Evolutionary conservation across 1,140 invertebrate genomes (phyloP), one percentile per base, ranked within the genome.

Genomic region (Phthorimaea operculella): DNA sequence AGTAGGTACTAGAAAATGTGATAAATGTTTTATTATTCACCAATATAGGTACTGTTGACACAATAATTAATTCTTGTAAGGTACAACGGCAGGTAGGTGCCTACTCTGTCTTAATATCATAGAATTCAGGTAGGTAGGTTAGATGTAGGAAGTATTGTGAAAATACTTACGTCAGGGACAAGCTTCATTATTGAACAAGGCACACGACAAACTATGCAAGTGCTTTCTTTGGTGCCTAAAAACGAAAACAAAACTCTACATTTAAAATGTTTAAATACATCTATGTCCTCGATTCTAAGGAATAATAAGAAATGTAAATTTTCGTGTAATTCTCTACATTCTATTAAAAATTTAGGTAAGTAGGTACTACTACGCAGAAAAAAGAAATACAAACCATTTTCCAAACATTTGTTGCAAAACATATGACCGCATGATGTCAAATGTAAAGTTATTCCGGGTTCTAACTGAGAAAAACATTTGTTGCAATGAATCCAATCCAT

Each of bases 401-500:
- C 70, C 51, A 81, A 64, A 52, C 85, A 87, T 55, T 75, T 76
- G 62, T 74, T 78, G 62, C 85, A 87, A 76, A 81, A 87, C 77
- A 86, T 87, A 64, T 86, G 85, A 62, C 85, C 84, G 70, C 83
- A 86, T 74, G 81, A 82, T 72, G 85, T 84, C 52, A 86, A 71
- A 62, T 81, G 75, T 59, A 86, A 64, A 52, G 73, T 72, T 50
- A 79, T 79, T 65, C 79, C 76, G 18, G 78, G 72, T 64, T 76
- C 76, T 62, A 85, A 73, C 58, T 85, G 83, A 54, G 55, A 55
- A 62, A 78, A 85, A 73, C 85, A 87, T 66, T 82, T 78, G 70
- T 87, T 87, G 61, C 83, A 87, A 73, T 87, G 85, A 63, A 87
- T 85, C 85, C 85, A 87, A 74, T 87, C 85, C 85, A 86, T 86